Evolutionary conservation across 2,113 vertebrate genomes (phyloP).

Genomic region (Rhea americana): DNA sequence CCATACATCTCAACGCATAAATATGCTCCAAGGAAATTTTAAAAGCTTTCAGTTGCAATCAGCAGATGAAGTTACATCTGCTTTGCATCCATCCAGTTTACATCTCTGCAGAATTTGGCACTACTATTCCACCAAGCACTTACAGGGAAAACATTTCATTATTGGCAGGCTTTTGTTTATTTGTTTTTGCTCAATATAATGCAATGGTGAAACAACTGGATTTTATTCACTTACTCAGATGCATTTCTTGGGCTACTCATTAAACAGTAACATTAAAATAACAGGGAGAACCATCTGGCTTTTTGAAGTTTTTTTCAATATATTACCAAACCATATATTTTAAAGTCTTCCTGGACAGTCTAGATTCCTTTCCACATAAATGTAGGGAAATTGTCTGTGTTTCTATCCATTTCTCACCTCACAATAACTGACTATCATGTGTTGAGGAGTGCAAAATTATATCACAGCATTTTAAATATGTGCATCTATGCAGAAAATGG

Average conservation of each 20-base stretch:
- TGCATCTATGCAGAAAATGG: not conserved
- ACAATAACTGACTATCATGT: conserved; percentile 2
- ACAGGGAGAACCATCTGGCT: conserved; percentile 70
- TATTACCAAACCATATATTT: conserved; percentile 58
- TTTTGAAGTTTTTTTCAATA: conserved; percentile 63
- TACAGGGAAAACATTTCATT: conserved; percentile 72
- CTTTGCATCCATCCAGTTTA: conserved; percentile 77
- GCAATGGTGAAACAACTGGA: conserved; percentile 59
- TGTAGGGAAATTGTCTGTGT: conserved; percentile 29
- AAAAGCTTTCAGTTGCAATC: conserved; percentile 74
- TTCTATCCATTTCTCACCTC: conserved; percentile 22
- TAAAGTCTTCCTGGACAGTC: conserved; percentile 54
- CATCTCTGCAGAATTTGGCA: conserved; percentile 75
- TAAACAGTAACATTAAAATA: conserved; percentile 61
- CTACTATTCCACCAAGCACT: conserved; percentile 43
- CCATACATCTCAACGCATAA: conserved; percentile 47
- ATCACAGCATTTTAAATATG: not conserved
- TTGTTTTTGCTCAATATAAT: conserved; percentile 72
- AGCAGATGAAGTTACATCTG: conserved; percentile 80
- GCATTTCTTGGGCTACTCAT: conserved; percentile 63
- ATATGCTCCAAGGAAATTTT: conserved; percentile 68
- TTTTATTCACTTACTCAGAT: conserved; percentile 66
- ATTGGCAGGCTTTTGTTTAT: conserved; percentile 72
- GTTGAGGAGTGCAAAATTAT: not conserved
- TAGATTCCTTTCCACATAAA: conserved; percentile 38